Percentiles rank a stretch among this genome's conserved stretches.
Conservation (phyloP, 92 coral and sea anemone species). For the Blastomussa wellsi region DNA sequence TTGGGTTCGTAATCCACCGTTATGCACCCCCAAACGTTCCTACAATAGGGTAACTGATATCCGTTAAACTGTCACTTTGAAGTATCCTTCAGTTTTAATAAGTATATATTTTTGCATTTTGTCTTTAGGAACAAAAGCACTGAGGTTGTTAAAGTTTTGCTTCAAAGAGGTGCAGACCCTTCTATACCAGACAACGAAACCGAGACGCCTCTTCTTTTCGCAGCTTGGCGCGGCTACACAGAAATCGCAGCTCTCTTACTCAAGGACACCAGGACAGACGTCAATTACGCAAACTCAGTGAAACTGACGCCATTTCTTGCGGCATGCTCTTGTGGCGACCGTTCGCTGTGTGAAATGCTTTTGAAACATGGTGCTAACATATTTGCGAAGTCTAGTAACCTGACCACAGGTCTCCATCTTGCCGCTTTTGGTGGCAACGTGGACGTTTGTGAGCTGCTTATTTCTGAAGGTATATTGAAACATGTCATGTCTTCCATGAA, state of each 20-base stretch:
- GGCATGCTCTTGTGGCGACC: conserved; percentile 58
- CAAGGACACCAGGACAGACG: conserved; percentile 22
- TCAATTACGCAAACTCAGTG: conserved; percentile 37
- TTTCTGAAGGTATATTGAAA: conserved; percentile 54
- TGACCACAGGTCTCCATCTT: conserved; percentile 60
- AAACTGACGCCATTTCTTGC: conserved; percentile 49
- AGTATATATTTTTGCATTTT: not conserved
- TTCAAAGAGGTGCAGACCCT: conserved; percentile 59
- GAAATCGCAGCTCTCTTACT: conserved; percentile 54
- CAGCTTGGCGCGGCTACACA: conserved; percentile 52
- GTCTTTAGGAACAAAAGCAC: conserved; percentile 33
- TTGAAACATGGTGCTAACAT: conserved; percentile 57
- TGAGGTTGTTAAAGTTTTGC: conserved; percentile 40
- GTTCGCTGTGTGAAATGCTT: conserved; percentile 54
- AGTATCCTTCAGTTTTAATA: too few species aligned
- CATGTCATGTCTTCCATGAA: not conserved
- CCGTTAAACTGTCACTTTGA: too few species aligned
- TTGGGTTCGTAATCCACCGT: too few species aligned
- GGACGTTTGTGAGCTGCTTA: conserved; percentile 47
- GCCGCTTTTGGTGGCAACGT: conserved; percentile 58
- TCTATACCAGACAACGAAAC: conserved; percentile 36
- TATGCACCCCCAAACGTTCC: too few species aligned
- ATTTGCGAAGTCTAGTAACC: conserved; percentile 39
- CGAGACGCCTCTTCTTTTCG: conserved; percentile 58
- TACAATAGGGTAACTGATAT: too few species aligned